Conservation (phyloP, 2,797 vertebrate species). For the Poeciliopsis turneri region DNA sequence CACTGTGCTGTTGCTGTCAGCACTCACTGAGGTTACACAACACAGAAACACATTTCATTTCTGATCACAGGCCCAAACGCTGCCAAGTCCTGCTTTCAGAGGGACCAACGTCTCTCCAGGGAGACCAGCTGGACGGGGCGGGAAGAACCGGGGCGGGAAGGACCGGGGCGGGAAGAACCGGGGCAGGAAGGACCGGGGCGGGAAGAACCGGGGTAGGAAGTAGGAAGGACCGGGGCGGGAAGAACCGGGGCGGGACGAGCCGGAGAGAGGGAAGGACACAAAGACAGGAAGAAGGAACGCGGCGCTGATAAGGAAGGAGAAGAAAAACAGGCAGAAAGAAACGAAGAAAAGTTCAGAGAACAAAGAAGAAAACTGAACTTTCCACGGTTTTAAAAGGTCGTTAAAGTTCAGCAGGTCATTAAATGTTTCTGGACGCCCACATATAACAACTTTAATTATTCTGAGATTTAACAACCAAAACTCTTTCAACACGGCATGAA, state of each 20-base stretch:
- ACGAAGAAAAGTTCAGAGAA: conserved; percentile 11
- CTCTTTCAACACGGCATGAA: background rate
- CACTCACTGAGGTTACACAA: conserved; percentile 49
- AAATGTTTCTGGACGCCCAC: background rate
- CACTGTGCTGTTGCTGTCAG: conserved; percentile 29
- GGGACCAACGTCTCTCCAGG: background rate
- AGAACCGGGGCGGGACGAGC: background rate
- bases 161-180: background rate
- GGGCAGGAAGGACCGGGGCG: too few species aligned
- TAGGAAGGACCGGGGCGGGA: too few species aligned
- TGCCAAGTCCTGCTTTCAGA: background rate
- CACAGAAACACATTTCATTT: background rate
- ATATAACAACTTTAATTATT: background rate
- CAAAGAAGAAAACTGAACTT: conserved; percentile 25
- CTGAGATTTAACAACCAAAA: background rate
- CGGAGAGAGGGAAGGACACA: background rate
- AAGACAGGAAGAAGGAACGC: conserved; percentile 14
- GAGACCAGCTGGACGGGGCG: conserved; percentile 36
- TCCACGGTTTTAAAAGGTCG: background rate
- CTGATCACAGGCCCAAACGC: background rate
- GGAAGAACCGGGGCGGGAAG: background rate
- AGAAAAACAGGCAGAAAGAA: background rate
- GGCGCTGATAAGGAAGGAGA: background rate
- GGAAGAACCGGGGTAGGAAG: background rate
- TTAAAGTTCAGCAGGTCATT: background rate